phyloP scores from a whole-genome alignment of 2,888 invertebrate genomes.

The Lasioglossum leucozonium region DNA sequence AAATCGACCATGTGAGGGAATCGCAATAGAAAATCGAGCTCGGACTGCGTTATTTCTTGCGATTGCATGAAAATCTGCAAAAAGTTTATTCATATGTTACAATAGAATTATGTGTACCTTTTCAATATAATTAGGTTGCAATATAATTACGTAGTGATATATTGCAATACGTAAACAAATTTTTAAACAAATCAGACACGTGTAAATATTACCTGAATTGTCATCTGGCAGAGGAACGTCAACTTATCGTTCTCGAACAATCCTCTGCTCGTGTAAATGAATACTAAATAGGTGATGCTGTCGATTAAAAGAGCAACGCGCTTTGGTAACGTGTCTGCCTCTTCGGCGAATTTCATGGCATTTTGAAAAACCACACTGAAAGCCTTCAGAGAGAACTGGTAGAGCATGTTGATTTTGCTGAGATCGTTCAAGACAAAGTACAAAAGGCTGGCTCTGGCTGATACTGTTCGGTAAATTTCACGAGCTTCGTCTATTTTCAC shows the following conservation, averaged over 20 bases:
- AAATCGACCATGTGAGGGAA: slow-evolving; percentile 92
- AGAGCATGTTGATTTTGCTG: slow-evolving; percentile 96
- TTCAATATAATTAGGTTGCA: too few species aligned
- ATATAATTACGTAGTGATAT: too few species aligned
- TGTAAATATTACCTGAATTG: slow-evolving; percentile 88
- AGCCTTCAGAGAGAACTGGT: slow-evolving; percentile 97
- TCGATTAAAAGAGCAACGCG: slow-evolving; percentile 93
- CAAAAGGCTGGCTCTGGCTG: slow-evolving; percentile 93
- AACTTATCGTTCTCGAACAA: slow-evolving; percentile 96
- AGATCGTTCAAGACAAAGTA: slow-evolving; percentile 97
- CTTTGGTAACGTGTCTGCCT: slow-evolving; percentile 89
- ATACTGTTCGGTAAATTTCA: slow-evolving; percentile 94
- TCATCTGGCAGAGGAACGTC: slow-evolving; percentile 94
- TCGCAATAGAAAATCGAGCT: slow-evolving; percentile 94
- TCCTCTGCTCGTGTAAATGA: slow-evolving; percentile 94
- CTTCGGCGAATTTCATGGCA: slow-evolving; percentile 90
- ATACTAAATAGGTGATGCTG: slow-evolving; percentile 94
- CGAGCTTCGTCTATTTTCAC: slow-evolving; percentile 95
- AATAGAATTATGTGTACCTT: neutral
- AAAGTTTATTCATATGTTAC: neutral
- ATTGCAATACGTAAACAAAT: neutral
- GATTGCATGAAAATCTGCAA: slow-evolving; percentile 87
- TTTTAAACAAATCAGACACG: too few species aligned
- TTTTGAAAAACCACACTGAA: slow-evolving; percentile 96
- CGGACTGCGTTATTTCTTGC: slow-evolving; percentile 90